These are phyloP conservation scores for Polypterus bichir DNA, from an alignment of 2,113 vertebrate species.

Conservation along the genomic window DNA sequence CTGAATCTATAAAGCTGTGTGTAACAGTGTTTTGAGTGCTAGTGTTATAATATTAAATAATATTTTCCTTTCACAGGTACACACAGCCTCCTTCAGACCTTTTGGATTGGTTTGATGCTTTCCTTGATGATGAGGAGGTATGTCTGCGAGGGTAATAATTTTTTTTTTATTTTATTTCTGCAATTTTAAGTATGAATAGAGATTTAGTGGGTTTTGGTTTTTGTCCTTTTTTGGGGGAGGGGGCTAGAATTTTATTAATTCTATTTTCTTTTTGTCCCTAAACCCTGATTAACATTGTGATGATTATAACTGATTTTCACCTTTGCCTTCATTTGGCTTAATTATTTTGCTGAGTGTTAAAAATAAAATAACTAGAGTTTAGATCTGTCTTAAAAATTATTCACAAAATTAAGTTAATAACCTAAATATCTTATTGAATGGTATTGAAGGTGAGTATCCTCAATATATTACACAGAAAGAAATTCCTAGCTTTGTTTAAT, in stretches of 20 bases:
- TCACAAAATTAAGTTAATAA: conserved; percentile 11
- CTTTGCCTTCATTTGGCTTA: conserved; percentile 67
- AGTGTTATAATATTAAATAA: background rate
- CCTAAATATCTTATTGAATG: conserved; percentile 27
- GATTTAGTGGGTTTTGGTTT: too few species aligned
- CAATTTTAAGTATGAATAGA: conserved; percentile 8
- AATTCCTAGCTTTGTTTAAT: conserved; percentile 22
- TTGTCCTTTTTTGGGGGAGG: too few species aligned
- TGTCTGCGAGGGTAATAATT: conserved; percentile 94
- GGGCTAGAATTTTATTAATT: background rate
- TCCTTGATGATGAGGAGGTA: conserved; percentile 99
- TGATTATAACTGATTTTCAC: conserved; percentile 59
- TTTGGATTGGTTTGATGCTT: conserved; percentile 95
- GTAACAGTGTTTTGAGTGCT: background rate
- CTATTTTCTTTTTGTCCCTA: background rate
- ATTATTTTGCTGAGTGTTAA: conserved; percentile 19
- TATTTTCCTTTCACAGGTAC: conserved; percentile 58
- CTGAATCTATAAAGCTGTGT: too few species aligned
- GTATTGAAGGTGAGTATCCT: conserved; percentile 21
- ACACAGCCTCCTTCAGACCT: conserved; percentile 93
- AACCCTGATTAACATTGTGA: conserved; percentile 31
- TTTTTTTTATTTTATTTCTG: conserved; percentile 29
- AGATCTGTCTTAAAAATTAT: background rate
- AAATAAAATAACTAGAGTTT: too few species aligned
- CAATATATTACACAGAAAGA: conserved; percentile 23